Conservation (phyloP, 2,113 vertebrate species). For the Mirounga angustirostris region DNA sequence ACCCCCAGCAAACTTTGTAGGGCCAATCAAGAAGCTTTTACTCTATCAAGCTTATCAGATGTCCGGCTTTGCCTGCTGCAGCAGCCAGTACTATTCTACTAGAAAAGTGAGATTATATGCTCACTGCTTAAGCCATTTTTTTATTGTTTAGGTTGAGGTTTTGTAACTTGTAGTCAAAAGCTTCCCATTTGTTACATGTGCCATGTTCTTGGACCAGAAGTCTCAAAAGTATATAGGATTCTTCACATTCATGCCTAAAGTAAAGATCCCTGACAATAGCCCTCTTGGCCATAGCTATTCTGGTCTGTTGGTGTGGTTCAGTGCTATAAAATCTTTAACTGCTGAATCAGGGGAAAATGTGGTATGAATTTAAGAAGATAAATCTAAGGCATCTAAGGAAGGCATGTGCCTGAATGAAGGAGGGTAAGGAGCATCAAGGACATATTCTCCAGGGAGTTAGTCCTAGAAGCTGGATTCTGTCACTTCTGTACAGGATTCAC, state of each 20-base stretch:
- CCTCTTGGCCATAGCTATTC: not conserved
- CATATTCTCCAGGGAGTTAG: not conserved
- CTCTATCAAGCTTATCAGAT: not conserved
- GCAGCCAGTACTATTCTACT: not conserved
- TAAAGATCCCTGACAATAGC: not conserved
- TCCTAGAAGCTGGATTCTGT: not conserved
- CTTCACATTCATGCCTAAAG: not conserved
- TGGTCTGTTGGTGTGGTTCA: not conserved
- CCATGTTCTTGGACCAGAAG: not conserved
- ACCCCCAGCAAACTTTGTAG: not conserved
- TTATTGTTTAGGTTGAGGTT: not conserved
- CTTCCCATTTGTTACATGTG: not conserved
- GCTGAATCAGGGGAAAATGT: not conserved
- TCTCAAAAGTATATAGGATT: not conserved
- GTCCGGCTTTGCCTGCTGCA: not conserved
- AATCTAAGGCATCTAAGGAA: not conserved
- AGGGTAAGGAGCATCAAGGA: not conserved
- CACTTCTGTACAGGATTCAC: not conserved
- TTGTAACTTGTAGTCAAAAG: not conserved
- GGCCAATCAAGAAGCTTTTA: not conserved
- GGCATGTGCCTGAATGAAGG: accelerated
- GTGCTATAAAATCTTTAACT: not conserved
- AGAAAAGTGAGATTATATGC: not conserved
- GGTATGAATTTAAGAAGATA: not conserved
- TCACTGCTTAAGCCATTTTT: not conserved